Conservation (phyloP, 2,113 vertebrate species). For the Calypte anna region DNA sequence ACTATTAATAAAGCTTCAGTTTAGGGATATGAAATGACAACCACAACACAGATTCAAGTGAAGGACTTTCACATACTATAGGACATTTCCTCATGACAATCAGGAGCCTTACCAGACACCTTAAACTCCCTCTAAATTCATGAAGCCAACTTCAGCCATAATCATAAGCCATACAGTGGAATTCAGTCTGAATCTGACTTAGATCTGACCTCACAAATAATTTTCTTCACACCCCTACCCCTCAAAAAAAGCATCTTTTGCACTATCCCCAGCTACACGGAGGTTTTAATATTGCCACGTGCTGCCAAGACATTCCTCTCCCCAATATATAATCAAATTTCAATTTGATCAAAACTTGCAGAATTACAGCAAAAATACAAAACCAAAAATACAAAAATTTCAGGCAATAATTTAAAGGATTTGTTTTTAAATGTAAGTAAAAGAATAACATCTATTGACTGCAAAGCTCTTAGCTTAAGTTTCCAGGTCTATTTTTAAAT, state of each 20-base stretch:
- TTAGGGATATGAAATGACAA: background rate
- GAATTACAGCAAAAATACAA: background rate
- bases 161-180: background rate
- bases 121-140: background rate
- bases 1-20: background rate
- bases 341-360: background rate
- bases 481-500: background rate
- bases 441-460: background rate
- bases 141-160: background rate
- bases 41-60: background rate
- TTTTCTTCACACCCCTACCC: background rate
- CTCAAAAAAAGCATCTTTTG: background rate
- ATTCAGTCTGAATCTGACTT: background rate
- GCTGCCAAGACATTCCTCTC: background rate
- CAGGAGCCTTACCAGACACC: background rate
- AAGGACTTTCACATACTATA: background rate
- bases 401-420: background rate
- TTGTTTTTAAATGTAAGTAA: background rate
- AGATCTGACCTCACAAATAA: background rate
- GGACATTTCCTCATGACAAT: background rate
- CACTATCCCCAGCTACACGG: background rate
- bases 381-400: background rate
- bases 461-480: background rate
- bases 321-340: background rate
- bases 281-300: background rate